Conservation (phyloP, 2,888 invertebrate species). For the Chymomyza procnemis region DNA sequence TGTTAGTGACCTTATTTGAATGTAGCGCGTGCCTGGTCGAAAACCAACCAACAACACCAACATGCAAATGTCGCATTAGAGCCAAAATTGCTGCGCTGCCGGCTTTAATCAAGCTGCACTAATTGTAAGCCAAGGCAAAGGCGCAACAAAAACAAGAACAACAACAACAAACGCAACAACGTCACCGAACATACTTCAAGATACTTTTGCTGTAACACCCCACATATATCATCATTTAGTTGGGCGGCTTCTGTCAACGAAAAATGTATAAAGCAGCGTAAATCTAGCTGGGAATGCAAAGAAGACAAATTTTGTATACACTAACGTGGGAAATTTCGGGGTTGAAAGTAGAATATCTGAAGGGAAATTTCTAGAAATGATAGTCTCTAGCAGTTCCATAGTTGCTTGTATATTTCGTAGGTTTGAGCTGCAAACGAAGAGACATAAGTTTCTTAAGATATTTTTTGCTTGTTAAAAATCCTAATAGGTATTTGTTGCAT, state of each 20-base stretch:
- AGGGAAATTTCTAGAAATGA: no score
- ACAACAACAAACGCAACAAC: not conserved
- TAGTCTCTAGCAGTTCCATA: no score
- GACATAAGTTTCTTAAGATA: no score
- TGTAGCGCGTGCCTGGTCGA: conserved; percentile 32
- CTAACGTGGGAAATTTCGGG: not conserved
- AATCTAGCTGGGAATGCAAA: not conserved
- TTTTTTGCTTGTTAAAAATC: no score
- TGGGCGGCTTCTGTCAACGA: not conserved
- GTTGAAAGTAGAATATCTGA: no score
- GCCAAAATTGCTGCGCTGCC: not conserved
- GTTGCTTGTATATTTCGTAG: no score
- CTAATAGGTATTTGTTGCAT: no score
- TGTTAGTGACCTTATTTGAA: conserved; percentile 48
- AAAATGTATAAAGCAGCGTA: not conserved
- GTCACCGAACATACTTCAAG: not conserved
- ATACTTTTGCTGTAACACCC: not conserved
- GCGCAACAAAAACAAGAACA: conserved; percentile 9
- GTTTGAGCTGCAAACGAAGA: no score
- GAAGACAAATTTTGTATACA: not conserved
- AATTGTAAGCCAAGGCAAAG: not conserved
- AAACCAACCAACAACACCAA: conserved; percentile 16
- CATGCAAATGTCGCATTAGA: conserved; percentile 20
- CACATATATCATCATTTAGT: conserved; percentile 30
- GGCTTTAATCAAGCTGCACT: conserved; percentile 35